phyloP scores from a whole-genome alignment of 1,140 invertebrate species.

The Drosophila murphyi region DNA sequence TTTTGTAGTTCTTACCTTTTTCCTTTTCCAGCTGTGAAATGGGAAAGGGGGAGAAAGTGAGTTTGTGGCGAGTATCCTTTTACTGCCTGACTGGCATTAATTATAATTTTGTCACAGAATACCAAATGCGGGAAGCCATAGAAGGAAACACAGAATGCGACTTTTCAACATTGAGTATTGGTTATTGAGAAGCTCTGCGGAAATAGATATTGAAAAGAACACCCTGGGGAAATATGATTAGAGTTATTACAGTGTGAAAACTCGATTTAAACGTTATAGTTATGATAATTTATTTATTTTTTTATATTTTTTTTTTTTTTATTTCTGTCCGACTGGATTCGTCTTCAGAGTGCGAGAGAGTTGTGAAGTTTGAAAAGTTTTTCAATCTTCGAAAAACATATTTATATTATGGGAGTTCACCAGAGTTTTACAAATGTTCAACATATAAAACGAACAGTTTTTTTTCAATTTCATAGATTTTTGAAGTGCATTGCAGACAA shows the following conservation, averaged over 20 bases:
- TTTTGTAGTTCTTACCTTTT: slow-evolving; percentile 46
- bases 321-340: no score
- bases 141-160: background rate
- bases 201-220: background rate
- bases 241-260: background rate
- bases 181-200: slow-evolving; percentile 11
- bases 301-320: no score
- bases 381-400: no score
- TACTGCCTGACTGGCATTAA: slow-evolving; percentile 42
- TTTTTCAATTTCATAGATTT: no score
- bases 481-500: no score
- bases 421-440: no score
- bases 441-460: no score
- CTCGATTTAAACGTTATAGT: background rate
- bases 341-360: no score
- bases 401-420: no score
- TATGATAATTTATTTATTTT: no score
- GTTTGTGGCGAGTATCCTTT: slow-evolving; percentile 46
- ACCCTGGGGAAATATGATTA: background rate
- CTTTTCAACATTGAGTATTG: background rate
- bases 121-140: slow-evolving; percentile 29
- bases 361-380: no score
- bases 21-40: slow-evolving; percentile 10
- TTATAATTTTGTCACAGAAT: slow-evolving; percentile 18
- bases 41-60: slow-evolving; percentile 31